These are phyloP conservation scores for Urechis unicinctus DNA, from an alignment of 2,888 invertebrate species.

Conservation along the genomic window DNA sequence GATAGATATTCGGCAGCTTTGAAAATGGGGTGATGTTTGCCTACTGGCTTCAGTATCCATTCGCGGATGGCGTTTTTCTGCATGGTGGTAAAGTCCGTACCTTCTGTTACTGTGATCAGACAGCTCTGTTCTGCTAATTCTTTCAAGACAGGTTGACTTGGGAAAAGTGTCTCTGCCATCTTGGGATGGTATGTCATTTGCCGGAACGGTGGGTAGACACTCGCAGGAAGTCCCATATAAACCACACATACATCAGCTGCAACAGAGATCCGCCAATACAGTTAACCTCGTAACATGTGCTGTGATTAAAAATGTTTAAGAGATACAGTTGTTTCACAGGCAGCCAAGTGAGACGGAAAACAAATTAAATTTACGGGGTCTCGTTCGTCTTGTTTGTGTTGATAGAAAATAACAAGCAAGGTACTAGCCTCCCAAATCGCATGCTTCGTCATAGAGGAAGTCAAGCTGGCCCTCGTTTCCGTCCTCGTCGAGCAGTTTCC, in stretches of 20 bases:
- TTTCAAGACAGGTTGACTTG: conserved; percentile 15
- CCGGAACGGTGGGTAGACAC: conserved; percentile 14
- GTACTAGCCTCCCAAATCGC: conserved; percentile 15
- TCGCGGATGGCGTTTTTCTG: conserved; percentile 18
- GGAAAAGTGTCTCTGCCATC: conserved; percentile 16
- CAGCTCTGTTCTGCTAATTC: conserved; percentile 10
- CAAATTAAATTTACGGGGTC: too few species aligned
- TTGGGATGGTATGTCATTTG: conserved; percentile 18
- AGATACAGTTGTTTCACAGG: too few species aligned
- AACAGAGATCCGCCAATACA: not conserved
- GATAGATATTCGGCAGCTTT: conserved; percentile 4
- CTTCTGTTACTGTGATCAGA: conserved; percentile 14
- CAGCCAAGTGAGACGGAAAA: too few species aligned
- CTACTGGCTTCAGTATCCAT: conserved; percentile 16
- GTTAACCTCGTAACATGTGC: not conserved
- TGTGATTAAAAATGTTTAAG: not conserved
- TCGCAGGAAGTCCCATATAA: conserved; percentile 14
- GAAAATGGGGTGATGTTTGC: conserved; percentile 15
- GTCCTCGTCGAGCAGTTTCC: conserved; percentile 15
- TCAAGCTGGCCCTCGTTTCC: conserved; percentile 19
- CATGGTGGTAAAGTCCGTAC: conserved; percentile 10
- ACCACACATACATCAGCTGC: conserved; percentile 17
- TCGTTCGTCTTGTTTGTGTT: too few species aligned
- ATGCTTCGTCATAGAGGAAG: conserved; percentile 17
- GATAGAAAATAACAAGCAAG: too few species aligned